Evolutionary conservation across 2,888 invertebrate species (phyloP), one percentile per base, ranked within the genome.

Genomic region (Scaptodrosophila latifasciaeformis): DNA sequence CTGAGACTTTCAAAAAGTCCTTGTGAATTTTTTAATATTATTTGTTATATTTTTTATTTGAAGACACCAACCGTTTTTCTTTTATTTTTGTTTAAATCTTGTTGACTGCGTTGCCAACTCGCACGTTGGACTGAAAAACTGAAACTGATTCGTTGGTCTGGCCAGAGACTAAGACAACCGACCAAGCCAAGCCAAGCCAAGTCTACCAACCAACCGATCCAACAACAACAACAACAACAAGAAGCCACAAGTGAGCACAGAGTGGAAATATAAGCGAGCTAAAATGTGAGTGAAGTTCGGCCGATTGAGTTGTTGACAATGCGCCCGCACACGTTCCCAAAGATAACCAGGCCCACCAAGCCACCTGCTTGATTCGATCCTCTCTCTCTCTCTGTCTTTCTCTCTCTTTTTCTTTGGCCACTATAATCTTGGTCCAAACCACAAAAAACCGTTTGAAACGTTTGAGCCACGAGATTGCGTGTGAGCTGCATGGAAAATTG

Each of bases 111-210:
- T 64, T 68, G 59, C 74, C 81, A 78, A 81, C 84, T 85, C 81
- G 81, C 82, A 82, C 82, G 82, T 79, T 84, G 82, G 84, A 83
- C 84, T 81, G 79, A 80, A 82, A 83, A 84, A 84, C 82, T 84
- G 84, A 84, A 82, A 85, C 84, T 85, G 83, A 85, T 68, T 76
- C 80, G 56, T 9, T 19, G 2, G 31, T 31, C 62, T 65, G 63
- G 68, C 72, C 81, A 75, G 76, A 77, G 80, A 7, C 68, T 70
- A 76, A 84, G 82, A 79, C 65, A 64, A 7, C 27, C 46, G 35
- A 34, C 13, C 44, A 30, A 13, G 42, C 44, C 44, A 29, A 44
- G 30, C 15, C 45, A 46, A 44, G 30, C 15, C 45, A 46, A 46
- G 21, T 13, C n/a, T 29, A 34, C 15, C 39, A 18, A 34, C 24